Evolutionary conservation across 2,888 invertebrate genomes (phyloP).

Genomic region (Conchocele bisecta): DNA sequence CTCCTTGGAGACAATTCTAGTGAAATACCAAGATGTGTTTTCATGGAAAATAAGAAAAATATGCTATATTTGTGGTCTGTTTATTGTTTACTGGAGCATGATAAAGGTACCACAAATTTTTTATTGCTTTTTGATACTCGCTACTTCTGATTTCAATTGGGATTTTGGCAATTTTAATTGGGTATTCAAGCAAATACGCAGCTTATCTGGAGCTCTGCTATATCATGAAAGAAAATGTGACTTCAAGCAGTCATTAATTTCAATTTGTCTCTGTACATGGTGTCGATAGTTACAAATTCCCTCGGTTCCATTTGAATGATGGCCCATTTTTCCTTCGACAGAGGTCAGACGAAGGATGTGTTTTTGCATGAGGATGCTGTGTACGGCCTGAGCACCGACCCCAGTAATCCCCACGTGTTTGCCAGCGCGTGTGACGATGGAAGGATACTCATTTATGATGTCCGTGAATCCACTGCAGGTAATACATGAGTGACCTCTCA

Average conservation of each 20-base stretch:
- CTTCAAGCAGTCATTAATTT: background rate
- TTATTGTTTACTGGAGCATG: too few species aligned
- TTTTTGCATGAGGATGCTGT: slow-evolving; percentile 94
- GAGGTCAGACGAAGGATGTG: slow-evolving; percentile 85
- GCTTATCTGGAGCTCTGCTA: too few species aligned
- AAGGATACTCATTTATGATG: slow-evolving; percentile 92
- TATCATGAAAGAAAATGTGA: too few species aligned
- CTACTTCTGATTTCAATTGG: too few species aligned
- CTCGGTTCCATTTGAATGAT: background rate
- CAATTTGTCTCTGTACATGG: background rate
- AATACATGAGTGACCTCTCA: slow-evolving; percentile 66
- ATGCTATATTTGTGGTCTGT: too few species aligned
- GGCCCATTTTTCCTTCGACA: slow-evolving; percentile 47
- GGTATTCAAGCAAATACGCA: too few species aligned
- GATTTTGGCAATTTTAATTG: too few species aligned
- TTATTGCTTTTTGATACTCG: too few species aligned
- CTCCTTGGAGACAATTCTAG: too few species aligned
- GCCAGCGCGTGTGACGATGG: slow-evolving; percentile 97
- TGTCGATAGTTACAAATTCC: background rate
- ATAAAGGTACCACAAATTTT: too few species aligned
- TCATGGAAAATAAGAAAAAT: too few species aligned
- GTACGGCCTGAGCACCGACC: slow-evolving; percentile 94
- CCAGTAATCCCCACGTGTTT: slow-evolving; percentile 91
- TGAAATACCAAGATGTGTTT: too few species aligned
- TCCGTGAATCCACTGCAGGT: slow-evolving; percentile 85